Conservation (phyloP, 2,113 vertebrate species). For the Dicerorhinus sumatrensis region DNA sequence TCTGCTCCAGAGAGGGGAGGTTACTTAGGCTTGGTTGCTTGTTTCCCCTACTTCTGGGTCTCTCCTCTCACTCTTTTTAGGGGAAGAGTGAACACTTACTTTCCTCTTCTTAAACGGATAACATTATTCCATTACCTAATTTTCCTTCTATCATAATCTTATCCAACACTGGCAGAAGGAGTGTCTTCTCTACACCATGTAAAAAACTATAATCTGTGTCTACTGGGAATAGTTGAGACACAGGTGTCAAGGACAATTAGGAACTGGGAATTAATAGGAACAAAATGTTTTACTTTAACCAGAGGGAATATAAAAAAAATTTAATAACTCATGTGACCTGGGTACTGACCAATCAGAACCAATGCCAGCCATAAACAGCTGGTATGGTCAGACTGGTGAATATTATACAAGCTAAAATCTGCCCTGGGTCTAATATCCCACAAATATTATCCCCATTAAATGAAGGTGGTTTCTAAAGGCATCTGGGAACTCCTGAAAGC, state of each 20-base stretch:
- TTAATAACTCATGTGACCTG: background rate
- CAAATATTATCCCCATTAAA: background rate
- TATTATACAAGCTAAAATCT: background rate
- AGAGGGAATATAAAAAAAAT: background rate
- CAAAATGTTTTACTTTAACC: slow-evolving; percentile 45
- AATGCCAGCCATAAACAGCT: background rate
- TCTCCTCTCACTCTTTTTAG: background rate
- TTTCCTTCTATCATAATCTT: background rate
- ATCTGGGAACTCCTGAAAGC: background rate
- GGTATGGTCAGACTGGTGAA: background rate
- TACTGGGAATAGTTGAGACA: background rate
- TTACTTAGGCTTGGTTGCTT: background rate
- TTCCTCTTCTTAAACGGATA: background rate
- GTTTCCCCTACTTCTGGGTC: background rate
- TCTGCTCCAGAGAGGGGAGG: background rate
- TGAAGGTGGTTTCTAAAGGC: background rate
- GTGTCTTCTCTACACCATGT: background rate
- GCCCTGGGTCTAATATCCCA: background rate
- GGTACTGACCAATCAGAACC: background rate
- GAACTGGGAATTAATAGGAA: background rate
- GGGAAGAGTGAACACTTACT: background rate
- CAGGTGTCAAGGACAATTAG: background rate
- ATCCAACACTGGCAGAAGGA: background rate
- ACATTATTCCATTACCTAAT: background rate
- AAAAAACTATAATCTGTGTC: background rate